phyloP scores from a whole-genome alignment of 2,797 vertebrate species.

The Mionectes olivaceus region DNA sequence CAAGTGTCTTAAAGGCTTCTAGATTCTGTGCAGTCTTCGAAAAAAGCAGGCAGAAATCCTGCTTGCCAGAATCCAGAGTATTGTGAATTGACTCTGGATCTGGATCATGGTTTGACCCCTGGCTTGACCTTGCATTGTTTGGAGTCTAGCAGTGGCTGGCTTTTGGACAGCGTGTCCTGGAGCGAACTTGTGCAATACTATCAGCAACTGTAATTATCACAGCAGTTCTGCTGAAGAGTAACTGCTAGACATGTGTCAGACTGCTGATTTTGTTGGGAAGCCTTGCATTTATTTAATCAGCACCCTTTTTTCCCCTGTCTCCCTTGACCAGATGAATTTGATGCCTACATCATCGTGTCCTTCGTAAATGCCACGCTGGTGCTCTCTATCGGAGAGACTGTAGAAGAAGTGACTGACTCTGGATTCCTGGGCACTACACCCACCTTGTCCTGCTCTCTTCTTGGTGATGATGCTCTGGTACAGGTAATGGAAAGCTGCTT shows the following conservation, averaged over 20 bases:
- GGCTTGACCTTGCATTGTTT: neutral
- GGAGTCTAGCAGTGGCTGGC: neutral
- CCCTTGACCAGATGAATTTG: slow-evolving; percentile 90
- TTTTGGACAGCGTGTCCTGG: slow-evolving; percentile 36
- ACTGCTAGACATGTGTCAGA: slow-evolving; percentile 21
- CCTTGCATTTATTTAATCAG: slow-evolving; percentile 12
- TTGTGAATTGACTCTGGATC: neutral
- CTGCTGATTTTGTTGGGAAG: neutral
- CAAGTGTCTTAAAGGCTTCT: neutral
- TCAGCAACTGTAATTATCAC: slow-evolving; percentile 6
- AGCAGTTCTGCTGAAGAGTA: slow-evolving; percentile 54
- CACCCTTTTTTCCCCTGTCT: slow-evolving; percentile 26
- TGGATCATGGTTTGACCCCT: neutral
- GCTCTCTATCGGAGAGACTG: slow-evolving; percentile 96
- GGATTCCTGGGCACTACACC: slow-evolving; percentile 97
- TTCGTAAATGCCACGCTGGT: slow-evolving; percentile 98
- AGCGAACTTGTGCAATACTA: slow-evolving; percentile 6
- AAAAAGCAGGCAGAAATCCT: neutral
- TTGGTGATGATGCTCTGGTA: slow-evolving; percentile 96
- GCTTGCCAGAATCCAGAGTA: neutral
- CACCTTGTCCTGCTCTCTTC: slow-evolving; percentile 96
- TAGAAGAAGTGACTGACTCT: slow-evolving; percentile 98
- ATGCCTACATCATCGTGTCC: slow-evolving; percentile 98
- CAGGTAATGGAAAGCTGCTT: slow-evolving; percentile 84
- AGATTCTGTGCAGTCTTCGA: neutral